phyloP scores from a whole-genome alignment of 1,140 invertebrate genomes.

The Penaeus vannamei region DNA sequence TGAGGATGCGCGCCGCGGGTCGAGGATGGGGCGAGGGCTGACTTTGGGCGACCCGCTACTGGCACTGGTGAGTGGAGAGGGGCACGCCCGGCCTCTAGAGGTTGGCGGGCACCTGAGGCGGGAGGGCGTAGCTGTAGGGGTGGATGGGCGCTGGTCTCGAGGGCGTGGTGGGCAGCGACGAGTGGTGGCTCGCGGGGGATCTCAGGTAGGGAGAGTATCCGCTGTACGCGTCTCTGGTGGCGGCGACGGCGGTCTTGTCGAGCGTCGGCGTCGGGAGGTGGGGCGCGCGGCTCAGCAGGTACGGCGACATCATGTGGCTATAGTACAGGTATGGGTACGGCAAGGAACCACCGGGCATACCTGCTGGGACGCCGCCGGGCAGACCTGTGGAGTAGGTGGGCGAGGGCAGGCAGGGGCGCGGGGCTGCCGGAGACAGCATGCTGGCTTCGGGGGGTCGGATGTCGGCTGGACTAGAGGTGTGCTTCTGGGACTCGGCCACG shows the following conservation, averaged over 20 bases:
- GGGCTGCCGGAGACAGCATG: constrained; percentile 49
- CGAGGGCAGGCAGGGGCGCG: constrained; percentile 62
- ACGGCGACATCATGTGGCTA: constrained; percentile 64
- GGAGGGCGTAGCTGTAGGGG: constrained; percentile 65
- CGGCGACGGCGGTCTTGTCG: constrained; percentile 31
- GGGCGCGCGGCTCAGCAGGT: constrained; percentile 57
- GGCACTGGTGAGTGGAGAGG: too few relatives aligned
- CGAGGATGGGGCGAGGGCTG: constrained; percentile 18
- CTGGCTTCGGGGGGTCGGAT: constrained; percentile 26
- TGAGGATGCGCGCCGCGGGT: constrained; percentile 1
- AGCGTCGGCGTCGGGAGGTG: constrained; percentile 51
- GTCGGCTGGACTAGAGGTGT: constrained; percentile 25
- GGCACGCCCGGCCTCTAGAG: constrained; percentile 28
- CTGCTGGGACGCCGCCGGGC: constrained; percentile 50
- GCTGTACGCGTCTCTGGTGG: constrained; percentile 58
- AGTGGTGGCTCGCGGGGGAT: constrained; percentile 37
- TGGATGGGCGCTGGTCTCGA: constrained; percentile 65
- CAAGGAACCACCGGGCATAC: constrained; percentile 46
- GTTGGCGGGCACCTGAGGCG: constrained; percentile 64
- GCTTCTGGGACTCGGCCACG: constrained; percentile 24
- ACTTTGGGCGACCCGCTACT: constrained; percentile 29
- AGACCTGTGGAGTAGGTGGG: constrained; percentile 60
- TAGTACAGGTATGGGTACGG: constrained; percentile 68
- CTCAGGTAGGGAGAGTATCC: constrained; percentile 62
- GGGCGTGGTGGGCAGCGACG: constrained; percentile 51